phyloP scores from a whole-genome alignment of 2,113 vertebrate genomes.

The Grallaria varia region DNA sequence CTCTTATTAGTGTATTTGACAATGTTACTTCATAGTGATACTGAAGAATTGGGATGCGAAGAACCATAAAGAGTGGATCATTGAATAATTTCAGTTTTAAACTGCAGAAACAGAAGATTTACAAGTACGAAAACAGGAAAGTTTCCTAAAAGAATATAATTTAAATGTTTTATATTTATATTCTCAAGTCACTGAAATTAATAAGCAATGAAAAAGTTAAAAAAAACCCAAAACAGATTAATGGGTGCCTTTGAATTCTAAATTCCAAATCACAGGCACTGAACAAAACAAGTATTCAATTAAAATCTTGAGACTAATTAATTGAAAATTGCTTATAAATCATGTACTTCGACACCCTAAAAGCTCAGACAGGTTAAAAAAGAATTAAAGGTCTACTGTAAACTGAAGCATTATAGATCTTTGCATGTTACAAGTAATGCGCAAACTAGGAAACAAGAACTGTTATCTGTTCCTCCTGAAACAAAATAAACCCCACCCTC shows the following conservation, averaged over 20 bases:
- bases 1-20: neutral
- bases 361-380: neutral
- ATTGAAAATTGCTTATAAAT: neutral
- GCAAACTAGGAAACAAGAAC: neutral
- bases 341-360: fast-evolving
- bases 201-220: neutral
- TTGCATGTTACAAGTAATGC: neutral
- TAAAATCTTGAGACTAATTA: neutral
- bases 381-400: neutral
- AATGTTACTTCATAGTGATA: neutral
- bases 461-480: neutral
- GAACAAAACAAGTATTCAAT: neutral
- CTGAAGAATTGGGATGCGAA: neutral
- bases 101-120: neutral
- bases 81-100: neutral
- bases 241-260: neutral
- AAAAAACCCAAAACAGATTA: neutral
- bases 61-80: neutral
- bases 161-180: neutral
- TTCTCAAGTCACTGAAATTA: neutral
- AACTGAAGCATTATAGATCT: neutral
- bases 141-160: neutral
- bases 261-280: neutral
- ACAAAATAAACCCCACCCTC: neutral
- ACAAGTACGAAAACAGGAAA: neutral